A percentile compares a stretch with the other conserved stretches of the same genome.
phyloP scores from a whole-genome alignment of 2,797 vertebrate genomes.

The Sebastes ruberrimus region DNA sequence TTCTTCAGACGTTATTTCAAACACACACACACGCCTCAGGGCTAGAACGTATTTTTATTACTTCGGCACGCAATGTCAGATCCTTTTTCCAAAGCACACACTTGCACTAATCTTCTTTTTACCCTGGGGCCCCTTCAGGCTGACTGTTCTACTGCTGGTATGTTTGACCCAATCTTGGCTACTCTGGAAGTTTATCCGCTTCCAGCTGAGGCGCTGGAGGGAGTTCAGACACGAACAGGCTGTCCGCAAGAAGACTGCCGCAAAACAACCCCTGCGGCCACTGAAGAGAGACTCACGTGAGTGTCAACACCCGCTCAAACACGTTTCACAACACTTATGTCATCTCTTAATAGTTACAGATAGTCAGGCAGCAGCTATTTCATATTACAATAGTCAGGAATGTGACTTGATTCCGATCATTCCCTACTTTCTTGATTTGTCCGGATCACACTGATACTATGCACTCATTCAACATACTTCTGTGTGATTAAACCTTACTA shows the following conservation, averaged over 20 bases:
- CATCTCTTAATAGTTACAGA: neutral
- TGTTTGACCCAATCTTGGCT: constrained; percentile 95
- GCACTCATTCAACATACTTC: no score
- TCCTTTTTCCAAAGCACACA: constrained; percentile 7
- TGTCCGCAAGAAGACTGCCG: constrained; percentile 81
- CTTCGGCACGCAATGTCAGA: neutral
- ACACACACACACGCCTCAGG: neutral
- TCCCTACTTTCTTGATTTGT: neutral
- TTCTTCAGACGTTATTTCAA: neutral
- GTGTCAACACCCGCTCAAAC: constrained; percentile 26
- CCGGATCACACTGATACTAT: neutral
- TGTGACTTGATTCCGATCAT: neutral
- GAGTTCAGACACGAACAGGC: constrained; percentile 91
- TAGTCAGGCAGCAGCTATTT: neutral
- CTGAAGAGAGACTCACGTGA: constrained; percentile 91
- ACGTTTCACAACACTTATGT: neutral
- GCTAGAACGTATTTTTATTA: neutral
- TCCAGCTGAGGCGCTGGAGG: constrained; percentile 95
- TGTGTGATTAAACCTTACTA: no score
- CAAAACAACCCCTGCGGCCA: constrained; percentile 83
- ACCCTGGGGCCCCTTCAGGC: constrained; percentile 75
- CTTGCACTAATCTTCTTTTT: constrained; percentile 18
- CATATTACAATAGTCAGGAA: neutral
- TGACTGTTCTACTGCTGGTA: constrained; percentile 90
- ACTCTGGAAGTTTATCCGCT: constrained; percentile 98